Base-by-base conservation (phyloP, 2,113 vertebrate species). In the Pimephales promelas region DNA sequence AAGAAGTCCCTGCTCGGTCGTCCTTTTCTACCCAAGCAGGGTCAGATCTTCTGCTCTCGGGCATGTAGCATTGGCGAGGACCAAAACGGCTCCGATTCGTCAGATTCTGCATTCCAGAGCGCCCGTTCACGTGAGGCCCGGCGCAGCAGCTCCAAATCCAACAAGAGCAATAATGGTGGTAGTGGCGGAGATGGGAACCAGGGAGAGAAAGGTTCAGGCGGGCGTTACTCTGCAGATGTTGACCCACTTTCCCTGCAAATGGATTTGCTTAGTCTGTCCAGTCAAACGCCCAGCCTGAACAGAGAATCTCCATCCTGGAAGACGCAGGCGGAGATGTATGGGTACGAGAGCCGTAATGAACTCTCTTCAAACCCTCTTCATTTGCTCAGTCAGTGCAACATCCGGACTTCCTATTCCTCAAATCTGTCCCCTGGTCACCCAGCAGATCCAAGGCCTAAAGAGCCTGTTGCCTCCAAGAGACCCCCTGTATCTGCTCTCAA, bases 1-100 rank as follows among this genome's bases (percentile, higher is more conserved):
- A 99, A 98, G 92, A 96, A 97, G 56, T 99, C 98, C 0, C 94
- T 99, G 40, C 94, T 99, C 62, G 98, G 98, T 8, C 96, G 97
- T 6, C 97, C 98, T 0, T 99, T 99, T 90, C 94, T 99, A 80
- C 98, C 98, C 24, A 98, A 98, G 89, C 98, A 99, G 90, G 98
- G 98, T 28, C 98, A 98, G 90, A 99, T 99, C 88, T 99, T 98
- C 93, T 99, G 98, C 89, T 99, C 98, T 0, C 95, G 98, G 36
- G 96, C 97, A 14, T 99, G 98, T 91, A 98, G 97, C 10, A 89
- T 96, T 0, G 97, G 97, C 0, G 98, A 98, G 1, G 98, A 99
- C 83, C 95, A 97, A 77, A 96, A 97, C 0, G 97, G 96, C 76
- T 98, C 98, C 0, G 98, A 99, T 88, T 99, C 97, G 0, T 97